Evolutionary conservation across 2,797 vertebrate species (phyloP).

Genomic region (Rhinichthys osculus): DNA sequence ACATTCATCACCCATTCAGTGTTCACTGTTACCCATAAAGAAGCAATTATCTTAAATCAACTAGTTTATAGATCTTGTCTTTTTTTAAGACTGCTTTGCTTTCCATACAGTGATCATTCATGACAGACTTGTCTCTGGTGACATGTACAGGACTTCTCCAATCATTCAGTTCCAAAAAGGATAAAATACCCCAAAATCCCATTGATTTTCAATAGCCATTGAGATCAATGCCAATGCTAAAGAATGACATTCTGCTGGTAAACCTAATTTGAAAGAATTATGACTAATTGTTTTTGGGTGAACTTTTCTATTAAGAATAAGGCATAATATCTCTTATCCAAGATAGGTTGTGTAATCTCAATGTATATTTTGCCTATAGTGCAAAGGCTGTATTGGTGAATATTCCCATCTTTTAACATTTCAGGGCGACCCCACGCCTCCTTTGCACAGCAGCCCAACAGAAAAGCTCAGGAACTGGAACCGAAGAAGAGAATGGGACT

Average conservation of each 20-base stretch:
- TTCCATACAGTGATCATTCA: not conserved
- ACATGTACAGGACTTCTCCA: not conserved
- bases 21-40: not conserved
- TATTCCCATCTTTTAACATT: not conserved
- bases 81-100: not conserved
- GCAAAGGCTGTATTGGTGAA: not conserved
- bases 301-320: not conserved
- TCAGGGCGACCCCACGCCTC: conserved; percentile 76
- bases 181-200: not conserved
- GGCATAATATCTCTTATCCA: not conserved
- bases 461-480: conserved; percentile 79
- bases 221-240: not conserved
- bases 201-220: too few species aligned
- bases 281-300: not conserved
- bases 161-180: not conserved
- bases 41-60: not conserved
- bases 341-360: not conserved
- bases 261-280: not conserved
- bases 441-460: conserved; percentile 90
- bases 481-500: conserved; percentile 79
- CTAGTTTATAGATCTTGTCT: not conserved
- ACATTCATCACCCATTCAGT: not conserved
- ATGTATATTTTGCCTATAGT: not conserved
- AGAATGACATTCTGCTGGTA: not conserved
- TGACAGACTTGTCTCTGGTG: not conserved